Conservation (phyloP, 2,888 invertebrate genomes). For the Xanthia togata region DNA sequence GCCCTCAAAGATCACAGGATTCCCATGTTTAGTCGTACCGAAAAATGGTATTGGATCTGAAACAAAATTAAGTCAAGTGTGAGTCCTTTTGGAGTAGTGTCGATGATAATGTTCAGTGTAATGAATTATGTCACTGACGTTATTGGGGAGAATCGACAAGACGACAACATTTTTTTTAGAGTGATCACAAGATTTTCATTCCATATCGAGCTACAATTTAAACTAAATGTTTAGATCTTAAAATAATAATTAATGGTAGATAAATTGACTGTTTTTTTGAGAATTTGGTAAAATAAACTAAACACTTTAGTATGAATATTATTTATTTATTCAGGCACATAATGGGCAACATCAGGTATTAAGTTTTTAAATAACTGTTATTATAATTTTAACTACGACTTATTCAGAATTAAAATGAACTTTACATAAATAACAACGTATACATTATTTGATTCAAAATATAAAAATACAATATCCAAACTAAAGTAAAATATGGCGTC, state of each 20-base stretch:
- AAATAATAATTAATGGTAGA: not conserved
- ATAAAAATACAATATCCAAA: not conserved
- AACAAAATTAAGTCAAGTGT: not conserved
- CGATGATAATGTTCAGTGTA: not conserved
- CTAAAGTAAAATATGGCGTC: not conserved
- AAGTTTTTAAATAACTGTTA: not conserved
- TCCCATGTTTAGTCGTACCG: constrained; percentile 42
- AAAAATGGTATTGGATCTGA: constrained; percentile 20
- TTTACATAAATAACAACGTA: not conserved
- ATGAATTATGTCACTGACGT: not conserved
- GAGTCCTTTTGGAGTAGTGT: not conserved
- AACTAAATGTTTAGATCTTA: not conserved
- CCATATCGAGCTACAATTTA: too few relatives aligned
- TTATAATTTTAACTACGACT: not conserved
- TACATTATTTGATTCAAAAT: not conserved
- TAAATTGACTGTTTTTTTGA: not conserved
- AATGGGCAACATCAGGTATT: not conserved
- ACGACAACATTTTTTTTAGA: not conserved
- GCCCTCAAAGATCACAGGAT: constrained; percentile 53
- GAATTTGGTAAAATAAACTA: not conserved
- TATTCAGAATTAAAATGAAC: not conserved
- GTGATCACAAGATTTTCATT: not conserved
- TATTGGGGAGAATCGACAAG: not conserved
- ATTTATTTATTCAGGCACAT: not conserved
- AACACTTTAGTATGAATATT: not conserved